Percentiles rank a stretch among this genome's conserved stretches.
phyloP scores from a whole-genome alignment of 2,113 vertebrate genomes.

The Atherinomorus stipes region DNA sequence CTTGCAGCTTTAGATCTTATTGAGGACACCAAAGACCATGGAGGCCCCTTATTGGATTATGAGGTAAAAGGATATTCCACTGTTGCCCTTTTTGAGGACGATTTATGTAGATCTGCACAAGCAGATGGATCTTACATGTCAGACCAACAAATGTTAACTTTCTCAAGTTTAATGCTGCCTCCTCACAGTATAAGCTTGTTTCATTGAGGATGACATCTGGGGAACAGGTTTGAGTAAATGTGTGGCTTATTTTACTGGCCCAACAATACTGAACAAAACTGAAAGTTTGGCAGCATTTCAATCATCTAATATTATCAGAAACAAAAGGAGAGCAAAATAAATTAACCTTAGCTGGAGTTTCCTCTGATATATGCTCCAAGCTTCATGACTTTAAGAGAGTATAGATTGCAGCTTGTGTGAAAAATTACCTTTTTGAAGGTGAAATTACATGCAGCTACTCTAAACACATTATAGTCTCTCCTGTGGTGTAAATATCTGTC shows the following conservation, averaged over 20 bases:
- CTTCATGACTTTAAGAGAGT: background rate
- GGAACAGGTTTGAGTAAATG: slow-evolving; percentile 45
- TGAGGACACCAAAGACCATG: slow-evolving; percentile 47
- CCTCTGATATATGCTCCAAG: background rate
- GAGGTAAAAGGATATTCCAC: slow-evolving; percentile 66
- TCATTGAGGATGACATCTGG: slow-evolving; percentile 57
- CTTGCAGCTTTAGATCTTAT: slow-evolving; percentile 52
- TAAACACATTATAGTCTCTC: slow-evolving; percentile 61
- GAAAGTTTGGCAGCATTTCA: background rate
- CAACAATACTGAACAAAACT: slow-evolving; percentile 8
- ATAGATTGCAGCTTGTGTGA: background rate
- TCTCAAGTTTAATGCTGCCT: slow-evolving; percentile 62
- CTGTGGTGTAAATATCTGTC: slow-evolving; percentile 44
- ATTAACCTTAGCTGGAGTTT: background rate
- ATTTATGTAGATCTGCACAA: slow-evolving; percentile 45
- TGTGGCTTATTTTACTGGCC: slow-evolving; percentile 33
- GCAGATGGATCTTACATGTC: slow-evolving; percentile 69
- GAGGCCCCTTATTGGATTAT: slow-evolving; percentile 62
- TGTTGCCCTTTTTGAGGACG: slow-evolving; percentile 51
- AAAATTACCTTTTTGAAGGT: slow-evolving; percentile 41
- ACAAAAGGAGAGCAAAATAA: no score
- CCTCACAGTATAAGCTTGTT: slow-evolving; percentile 48
- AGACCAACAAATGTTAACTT: slow-evolving; percentile 62
- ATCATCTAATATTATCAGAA: no score
- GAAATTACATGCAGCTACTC: slow-evolving; percentile 53